These are phyloP conservation scores for Xanthostigma xanthostigma DNA, from an alignment of 2,888 invertebrate genomes.

Conservation along the genomic window DNA sequence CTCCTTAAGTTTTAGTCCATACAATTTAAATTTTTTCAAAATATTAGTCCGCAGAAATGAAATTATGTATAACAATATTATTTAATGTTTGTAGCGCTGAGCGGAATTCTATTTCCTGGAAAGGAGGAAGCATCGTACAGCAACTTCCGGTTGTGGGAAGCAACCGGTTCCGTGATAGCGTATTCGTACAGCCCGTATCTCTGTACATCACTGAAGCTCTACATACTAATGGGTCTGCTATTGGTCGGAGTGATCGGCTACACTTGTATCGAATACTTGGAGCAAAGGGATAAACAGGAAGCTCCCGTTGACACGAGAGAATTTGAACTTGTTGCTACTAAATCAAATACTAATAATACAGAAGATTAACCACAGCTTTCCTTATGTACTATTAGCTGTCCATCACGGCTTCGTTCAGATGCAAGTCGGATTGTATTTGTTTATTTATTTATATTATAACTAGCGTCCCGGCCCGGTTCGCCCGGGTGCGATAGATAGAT, in stretches of 20 bases:
- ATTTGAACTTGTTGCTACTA: slow-evolving; percentile 10
- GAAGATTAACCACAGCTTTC: too few relatives aligned
- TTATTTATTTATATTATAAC: too few relatives aligned
- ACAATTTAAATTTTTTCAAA: too few relatives aligned
- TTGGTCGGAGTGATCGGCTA: slow-evolving; percentile 62
- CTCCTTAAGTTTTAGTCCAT: too few relatives aligned
- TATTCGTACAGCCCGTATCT: slow-evolving; percentile 67
- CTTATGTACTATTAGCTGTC: too few relatives aligned
- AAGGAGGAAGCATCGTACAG: slow-evolving; percentile 83
- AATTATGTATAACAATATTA: not conserved
- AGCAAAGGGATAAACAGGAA: slow-evolving; percentile 15
- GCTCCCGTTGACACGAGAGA: slow-evolving; percentile 8
- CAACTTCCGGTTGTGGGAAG: slow-evolving; percentile 86
- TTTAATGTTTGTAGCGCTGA: slow-evolving; percentile 43
- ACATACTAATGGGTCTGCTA: slow-evolving; percentile 49
- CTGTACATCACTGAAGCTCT: slow-evolving; percentile 57
- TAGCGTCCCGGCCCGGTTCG: too few relatives aligned
- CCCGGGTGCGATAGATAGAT: too few relatives aligned
- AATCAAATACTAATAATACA: too few relatives aligned
- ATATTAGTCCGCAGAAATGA: too few relatives aligned
- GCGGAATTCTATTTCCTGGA: slow-evolving; percentile 72
- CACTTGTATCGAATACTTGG: slow-evolving; percentile 45
- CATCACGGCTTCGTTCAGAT: too few relatives aligned
- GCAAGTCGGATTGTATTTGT: too few relatives aligned
- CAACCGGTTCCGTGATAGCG: slow-evolving; percentile 75